Evolutionary conservation across 2,888 invertebrate genomes (phyloP), one percentile per base, ranked within the genome.

Genomic region (Pteria penguin): DNA sequence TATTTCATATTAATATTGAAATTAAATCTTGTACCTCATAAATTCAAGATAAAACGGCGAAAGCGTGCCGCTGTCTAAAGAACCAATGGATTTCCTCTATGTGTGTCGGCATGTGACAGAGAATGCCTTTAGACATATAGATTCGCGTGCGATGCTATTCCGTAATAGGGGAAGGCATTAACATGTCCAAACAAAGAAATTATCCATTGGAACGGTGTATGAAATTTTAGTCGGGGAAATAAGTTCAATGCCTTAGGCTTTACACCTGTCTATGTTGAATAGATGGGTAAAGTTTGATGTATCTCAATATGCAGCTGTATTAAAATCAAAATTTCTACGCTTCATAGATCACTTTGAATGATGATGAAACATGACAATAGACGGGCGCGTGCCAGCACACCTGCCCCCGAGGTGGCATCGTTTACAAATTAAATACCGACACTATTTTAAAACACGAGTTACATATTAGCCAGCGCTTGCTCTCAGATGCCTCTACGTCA

Each of bases 351-450:
- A 45, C 57, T 57, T 68, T 72, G 72, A 72, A 72, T 72, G 62
- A 31, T 29, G 62, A 72, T 24, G 65, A 31, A 32, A 57, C 22
- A 55, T 55, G 57, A 76, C 66, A 76, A 72, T 60, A 45, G 62
- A 60, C 33, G 24, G 60, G 65, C 72, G 71, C 76, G 76, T 76
- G 76, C 72, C 76, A 32, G 54, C 61, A 55, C 72, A 76, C 76
- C 76, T 76, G 76, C 76, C 61, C 61, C 2, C 2, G 22, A 36
- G 67, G 52, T 72, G 36, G 65, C 63, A 72, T 72, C 65, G 33
- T 72, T 65, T 65, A 57, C 65, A 63, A 68, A 68, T 68, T 72
- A 65, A 72, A 72, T 65, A 72, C 57, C 65, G 57, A 57, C 67
- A 67, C 54, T 57, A 55, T 67, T 67, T 60, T 60, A 60, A 60